Evolutionary conservation across 2,888 invertebrate species (phyloP).

Genomic region (Ephialtes manifestator): DNA sequence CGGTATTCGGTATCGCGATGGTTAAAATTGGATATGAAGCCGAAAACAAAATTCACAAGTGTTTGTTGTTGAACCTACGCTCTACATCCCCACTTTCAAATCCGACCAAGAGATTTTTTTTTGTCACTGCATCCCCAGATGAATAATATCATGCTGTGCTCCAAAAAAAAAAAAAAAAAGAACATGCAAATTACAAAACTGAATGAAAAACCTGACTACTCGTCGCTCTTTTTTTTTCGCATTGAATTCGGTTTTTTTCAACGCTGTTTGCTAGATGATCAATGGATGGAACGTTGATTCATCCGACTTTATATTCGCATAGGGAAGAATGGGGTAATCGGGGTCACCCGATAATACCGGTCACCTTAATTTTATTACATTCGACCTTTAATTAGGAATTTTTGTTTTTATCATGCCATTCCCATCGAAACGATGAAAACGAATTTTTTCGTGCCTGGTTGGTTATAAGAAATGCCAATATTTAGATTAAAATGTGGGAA

Average conservation of each 20-base stretch:
- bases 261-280: too few species aligned
- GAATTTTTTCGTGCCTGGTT: too few species aligned
- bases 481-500: too few species aligned
- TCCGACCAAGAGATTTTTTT: not conserved
- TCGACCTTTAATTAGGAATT: too few species aligned
- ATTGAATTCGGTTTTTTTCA: conserved; percentile 3
- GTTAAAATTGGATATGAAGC: not conserved
- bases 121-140: not conserved
- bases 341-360: too few species aligned
- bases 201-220: not conserved
- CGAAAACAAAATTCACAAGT: not conserved
- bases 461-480: too few species aligned
- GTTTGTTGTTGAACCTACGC: not conserved
- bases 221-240: not conserved
- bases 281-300: too few species aligned
- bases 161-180: not conserved
- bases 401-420: too few species aligned
- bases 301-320: too few species aligned
- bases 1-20: conserved; percentile 2
- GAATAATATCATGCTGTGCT: not conserved
- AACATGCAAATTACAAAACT: not conserved
- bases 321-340: too few species aligned
- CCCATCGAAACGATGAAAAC: too few species aligned
- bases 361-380: too few species aligned
- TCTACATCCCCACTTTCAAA: not conserved